Conservation (phyloP, 2,113 vertebrate genomes). For the Catharus bicknelli region DNA sequence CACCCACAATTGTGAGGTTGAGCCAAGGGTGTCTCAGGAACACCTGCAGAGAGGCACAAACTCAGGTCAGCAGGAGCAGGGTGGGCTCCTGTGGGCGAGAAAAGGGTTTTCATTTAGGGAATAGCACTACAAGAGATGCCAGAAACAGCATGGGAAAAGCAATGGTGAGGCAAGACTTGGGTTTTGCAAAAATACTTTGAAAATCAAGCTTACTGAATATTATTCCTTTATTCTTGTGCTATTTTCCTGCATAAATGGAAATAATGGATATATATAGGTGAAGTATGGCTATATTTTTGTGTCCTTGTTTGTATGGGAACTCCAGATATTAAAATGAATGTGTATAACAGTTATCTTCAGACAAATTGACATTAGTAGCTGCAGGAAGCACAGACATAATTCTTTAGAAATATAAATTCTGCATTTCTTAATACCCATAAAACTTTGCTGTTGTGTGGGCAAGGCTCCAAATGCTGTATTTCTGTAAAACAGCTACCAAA, state of each 20-base stretch:
- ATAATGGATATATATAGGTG: background rate
- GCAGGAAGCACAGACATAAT: background rate
- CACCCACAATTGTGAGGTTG: fast-evolving
- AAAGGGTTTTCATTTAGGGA: background rate
- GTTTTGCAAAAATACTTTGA: background rate
- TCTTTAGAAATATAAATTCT: background rate
- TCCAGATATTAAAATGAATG: background rate
- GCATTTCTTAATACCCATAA: background rate
- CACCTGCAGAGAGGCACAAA: background rate
- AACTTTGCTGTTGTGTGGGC: background rate
- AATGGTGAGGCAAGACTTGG: background rate
- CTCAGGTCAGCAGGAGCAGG: background rate
- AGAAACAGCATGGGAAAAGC: background rate
- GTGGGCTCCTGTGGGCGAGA: background rate
- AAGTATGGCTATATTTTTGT: background rate
- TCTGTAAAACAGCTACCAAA: background rate
- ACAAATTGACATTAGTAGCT: background rate
- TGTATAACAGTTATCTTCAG: background rate
- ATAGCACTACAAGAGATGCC: background rate
- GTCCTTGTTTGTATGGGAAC: background rate
- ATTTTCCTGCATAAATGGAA: background rate
- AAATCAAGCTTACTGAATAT: background rate
- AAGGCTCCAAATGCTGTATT: background rate
- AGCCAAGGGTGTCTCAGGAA: background rate
- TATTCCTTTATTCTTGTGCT: background rate